Evolutionary conservation across 2,888 invertebrate species (phyloP), one percentile per base, ranked within the genome.

Genomic region (Cosmorhoe ocellata): DNA sequence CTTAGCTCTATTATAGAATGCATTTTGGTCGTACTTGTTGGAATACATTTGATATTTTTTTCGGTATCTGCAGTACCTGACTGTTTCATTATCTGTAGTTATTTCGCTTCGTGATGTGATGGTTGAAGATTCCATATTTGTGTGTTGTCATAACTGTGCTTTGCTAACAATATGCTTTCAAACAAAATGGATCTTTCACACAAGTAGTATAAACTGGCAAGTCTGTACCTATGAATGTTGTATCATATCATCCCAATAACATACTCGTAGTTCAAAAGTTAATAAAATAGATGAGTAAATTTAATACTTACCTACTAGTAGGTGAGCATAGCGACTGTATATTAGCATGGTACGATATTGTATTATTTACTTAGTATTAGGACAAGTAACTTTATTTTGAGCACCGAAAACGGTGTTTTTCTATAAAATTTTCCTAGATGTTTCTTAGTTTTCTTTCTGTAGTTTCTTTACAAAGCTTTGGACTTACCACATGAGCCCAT

Each of bases 111-210:
- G 32, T 46, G 24, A 32, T 41, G 46, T 42, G 42, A 50, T 24
- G 57, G 61, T 61, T 57, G 49, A 61, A 57, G 61, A 53, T 34
- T 61, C 56, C 55, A n/a, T n/a, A 52, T 57, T 61, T 59, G 51
- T 58, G 55, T 56, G 43, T 59, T 48, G 37, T 53, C 28, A n/a
- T 57, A 58, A 38, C 53, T 48, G 45, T 44, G 59, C 61, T 56
- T 61, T 34, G 27, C 58, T 62, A 58, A 62, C 58, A 54, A 42
- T 43, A 56, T 54, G 59, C 61, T 56, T 52, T 52, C 40, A 24
- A 24, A 24, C 57, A 51, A 56, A 58, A 45, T 62, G 61, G 61
- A 62, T 56, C 59, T 62, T 59, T 62, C 56, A 59, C 61, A 56
- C 24, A 51, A 48, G 51, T 44, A n/a, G 39, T 39, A 43, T 38